phyloP scores from a whole-genome alignment of 2,888 invertebrate species.

The Cantharis nigra region DNA sequence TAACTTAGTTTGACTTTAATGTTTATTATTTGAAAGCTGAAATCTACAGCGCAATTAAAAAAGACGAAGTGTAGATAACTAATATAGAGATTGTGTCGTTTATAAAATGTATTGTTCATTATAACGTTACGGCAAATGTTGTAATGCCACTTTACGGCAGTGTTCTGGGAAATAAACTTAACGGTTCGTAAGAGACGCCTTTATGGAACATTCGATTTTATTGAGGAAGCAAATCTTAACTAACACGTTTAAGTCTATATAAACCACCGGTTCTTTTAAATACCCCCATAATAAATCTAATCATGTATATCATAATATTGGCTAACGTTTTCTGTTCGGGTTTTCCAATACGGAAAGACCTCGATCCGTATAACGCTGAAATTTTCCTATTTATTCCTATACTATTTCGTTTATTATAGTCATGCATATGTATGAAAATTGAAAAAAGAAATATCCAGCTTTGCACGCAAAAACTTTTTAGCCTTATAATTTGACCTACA shows the following conservation, averaged over 20 bases:
- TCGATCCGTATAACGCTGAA: background rate
- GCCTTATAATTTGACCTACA: conserved; percentile 15
- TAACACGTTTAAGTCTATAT: conserved; percentile 25
- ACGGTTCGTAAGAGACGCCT: conserved; percentile 31
- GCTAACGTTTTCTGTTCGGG: background rate
- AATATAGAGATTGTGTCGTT: conserved; percentile 18
- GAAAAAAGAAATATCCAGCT: background rate
- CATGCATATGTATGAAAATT: conserved; percentile 23
- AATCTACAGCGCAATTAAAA: conserved; percentile 2
- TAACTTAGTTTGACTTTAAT: background rate
- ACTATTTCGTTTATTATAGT: conserved; percentile 6
- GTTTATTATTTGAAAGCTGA: conserved; percentile 1
- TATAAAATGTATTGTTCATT: conserved; percentile 30
- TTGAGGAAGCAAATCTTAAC: conserved; percentile 30
- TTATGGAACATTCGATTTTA: conserved; percentile 31
- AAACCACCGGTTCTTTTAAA: conserved; percentile 20
- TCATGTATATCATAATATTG: conserved; percentile 8
- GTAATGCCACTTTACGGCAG: conserved; percentile 24
- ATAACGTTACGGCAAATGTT: conserved; percentile 23
- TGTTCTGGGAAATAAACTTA: conserved; percentile 30
- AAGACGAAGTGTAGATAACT: conserved; percentile 5
- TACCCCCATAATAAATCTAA: conserved; percentile 11
- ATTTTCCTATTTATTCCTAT: background rate
- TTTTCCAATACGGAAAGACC: background rate
- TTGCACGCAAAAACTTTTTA: conserved; percentile 9